Evolutionary conservation across 2,888 invertebrate species (phyloP).

Genomic region (Drosophila cognata): DNA sequence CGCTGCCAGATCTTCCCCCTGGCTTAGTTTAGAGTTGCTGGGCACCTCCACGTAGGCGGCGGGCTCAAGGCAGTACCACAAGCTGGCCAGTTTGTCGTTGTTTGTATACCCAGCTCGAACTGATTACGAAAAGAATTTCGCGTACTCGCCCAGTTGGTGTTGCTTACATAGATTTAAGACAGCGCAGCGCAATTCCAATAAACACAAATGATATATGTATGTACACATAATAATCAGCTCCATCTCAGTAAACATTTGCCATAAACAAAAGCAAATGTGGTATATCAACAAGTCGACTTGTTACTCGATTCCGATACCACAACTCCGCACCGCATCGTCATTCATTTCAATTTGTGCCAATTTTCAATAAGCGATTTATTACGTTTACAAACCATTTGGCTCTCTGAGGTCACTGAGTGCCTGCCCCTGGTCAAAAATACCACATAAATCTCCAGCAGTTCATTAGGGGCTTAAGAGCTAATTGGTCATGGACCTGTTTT

Average conservation of each 20-base stretch:
- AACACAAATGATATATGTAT: slow-evolving; percentile 24
- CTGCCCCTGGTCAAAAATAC: slow-evolving; percentile 21
- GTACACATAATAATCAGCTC: slow-evolving; percentile 1
- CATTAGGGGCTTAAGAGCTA: slow-evolving; percentile 45
- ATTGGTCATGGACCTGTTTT: slow-evolving; percentile 16
- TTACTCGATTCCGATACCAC: background rate
- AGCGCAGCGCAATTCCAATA: slow-evolving; percentile 22
- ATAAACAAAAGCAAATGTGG: slow-evolving; percentile 36
- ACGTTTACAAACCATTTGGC: slow-evolving; percentile 5
- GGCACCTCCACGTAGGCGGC: slow-evolving; percentile 60
- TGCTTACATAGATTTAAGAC: slow-evolving; percentile 5
- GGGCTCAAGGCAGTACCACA: slow-evolving; percentile 43
- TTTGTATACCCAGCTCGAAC: slow-evolving; percentile 26
- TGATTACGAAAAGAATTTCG: slow-evolving; percentile 22
- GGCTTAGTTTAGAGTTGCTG: slow-evolving; percentile 7
- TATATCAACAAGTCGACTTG: slow-evolving; percentile 52
- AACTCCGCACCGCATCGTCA: slow-evolving; percentile 5
- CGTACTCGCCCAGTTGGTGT: slow-evolving; percentile 5
- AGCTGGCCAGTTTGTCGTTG: slow-evolving; percentile 39
- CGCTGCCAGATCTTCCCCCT: slow-evolving; percentile 5
- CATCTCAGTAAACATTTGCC: slow-evolving; percentile 18
- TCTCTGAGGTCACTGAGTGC: background rate
- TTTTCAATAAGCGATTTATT: slow-evolving; percentile 41
- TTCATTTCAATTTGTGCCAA: slow-evolving; percentile 48
- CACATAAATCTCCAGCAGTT: slow-evolving; percentile 51